Evolutionary conservation across 2,797 vertebrate genomes (phyloP), one percentile per base, ranked within the genome.

Genomic region (Peromyscus nudipes): DNA sequence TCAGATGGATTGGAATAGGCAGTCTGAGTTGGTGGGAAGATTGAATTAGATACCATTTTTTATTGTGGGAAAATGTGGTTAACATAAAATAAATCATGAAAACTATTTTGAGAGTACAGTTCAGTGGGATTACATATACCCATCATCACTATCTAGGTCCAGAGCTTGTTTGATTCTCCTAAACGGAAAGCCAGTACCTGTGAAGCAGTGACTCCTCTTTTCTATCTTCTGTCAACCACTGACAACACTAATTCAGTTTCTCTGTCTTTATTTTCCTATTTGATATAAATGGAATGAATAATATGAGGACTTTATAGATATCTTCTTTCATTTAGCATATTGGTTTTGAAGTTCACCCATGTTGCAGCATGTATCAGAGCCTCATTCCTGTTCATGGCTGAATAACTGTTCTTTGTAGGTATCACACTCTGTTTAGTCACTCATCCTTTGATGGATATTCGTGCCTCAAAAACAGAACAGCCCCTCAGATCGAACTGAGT

Each of bases 41-140:
- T 65, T 73, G 37, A 75, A 88, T 91, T 97, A 91, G 16, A 67
- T 80, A 80, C 69, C 16, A 64, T n/a, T 90, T 95, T 92, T 86
- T 89, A 73, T 76, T 92, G 46, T 87, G 27, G 60, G 60, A 83
- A 89, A 84, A 84, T 92, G 82, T 27, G 52, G n/a, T 37, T 49
- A 60, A 40, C 46, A 55, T 93, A 75, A 94, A 67, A 57, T 69
- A 64, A 87, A 55, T 14, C 46, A 46, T 81, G 43, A 60, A 65
- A 87, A 67, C 25, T 60, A 17, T 71, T 73, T 60, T 92, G 67
- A 75, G 92, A 57, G 1, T 90, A 49, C 25, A 29, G 31, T 55
- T 92, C n/a, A 14, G 65, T 69, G 82, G 29, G 60, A 37, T 93
- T 93, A 77, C n/a, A n/a, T 52, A n/a, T 23, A 31, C 31, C 88